Base-by-base conservation (phyloP, 1,140 invertebrate species). In the Aphelenchoides fujianensis region DNA sequence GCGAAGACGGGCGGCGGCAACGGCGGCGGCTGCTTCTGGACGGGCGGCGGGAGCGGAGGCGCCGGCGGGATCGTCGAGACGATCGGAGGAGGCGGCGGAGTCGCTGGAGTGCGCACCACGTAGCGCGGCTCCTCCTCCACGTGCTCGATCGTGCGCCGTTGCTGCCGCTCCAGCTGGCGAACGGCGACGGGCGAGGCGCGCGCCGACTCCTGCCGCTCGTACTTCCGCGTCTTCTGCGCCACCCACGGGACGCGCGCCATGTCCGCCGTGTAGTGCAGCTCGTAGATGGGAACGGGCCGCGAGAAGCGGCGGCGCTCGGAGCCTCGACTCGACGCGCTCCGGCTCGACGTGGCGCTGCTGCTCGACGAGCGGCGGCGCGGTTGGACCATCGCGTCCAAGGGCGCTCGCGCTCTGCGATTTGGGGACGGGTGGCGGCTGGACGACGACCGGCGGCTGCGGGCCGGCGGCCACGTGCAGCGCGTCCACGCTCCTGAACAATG, bases 181-280 rank as follows among this genome's bases (percentile, higher is more conserved):
- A 59, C 5, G 12, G 23, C 41, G 34, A 59, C 34, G 28, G 55
- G 55, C 55, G 55, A 59, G 23, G 55, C 5, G 23, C 55, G 55
- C 27, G 55, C 55, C 19, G 55, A 59, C 34, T 59, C 55, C 34
- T 59, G 55, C 28, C 55, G 55, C 19, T 59, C 55, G 23, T 59
- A 59, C 34, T 59, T 59, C 34, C 55, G 5, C 7, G 23, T 59
- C 23, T 23, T 5, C 34, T 59, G 55, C 5, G 55, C 27, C 7
- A 32, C 28, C 12, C 34, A 59, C 19, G 55, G 23, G 34, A 23
- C 34, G 7, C 55, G 5, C 7, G 55, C 27, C 55, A 59, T 59
- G 19, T 59, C 55, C 34, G 28, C 27, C 28, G 19, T 59, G 5
- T 5, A 32, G 5, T 5, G 5, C 5, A 59, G 19, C 55, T 59